phyloP scores from a whole-genome alignment of 2,888 invertebrate species.

The Tetheella fluctuosa region DNA sequence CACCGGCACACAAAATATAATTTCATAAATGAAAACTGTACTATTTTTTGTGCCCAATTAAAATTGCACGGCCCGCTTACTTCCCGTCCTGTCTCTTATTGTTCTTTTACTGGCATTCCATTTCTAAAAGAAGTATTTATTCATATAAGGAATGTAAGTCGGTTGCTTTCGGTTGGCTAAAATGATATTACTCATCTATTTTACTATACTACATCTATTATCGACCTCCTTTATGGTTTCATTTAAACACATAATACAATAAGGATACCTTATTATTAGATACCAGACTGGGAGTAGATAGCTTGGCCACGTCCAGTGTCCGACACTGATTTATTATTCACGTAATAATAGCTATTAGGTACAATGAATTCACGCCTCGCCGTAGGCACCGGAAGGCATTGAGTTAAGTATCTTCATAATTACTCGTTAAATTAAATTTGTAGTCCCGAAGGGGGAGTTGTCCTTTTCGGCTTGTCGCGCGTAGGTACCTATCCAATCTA shows the following conservation, averaged over 20 bases:
- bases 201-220: no score
- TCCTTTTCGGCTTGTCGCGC: background rate
- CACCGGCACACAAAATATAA: no score
- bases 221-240: background rate
- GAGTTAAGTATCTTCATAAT: slow-evolving; percentile 23
- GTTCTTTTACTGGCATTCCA: background rate
- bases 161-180: no score
- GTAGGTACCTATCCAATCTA: background rate
- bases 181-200: no score
- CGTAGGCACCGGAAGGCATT: background rate
- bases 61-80: background rate
- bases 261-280: background rate
- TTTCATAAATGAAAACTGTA: background rate
- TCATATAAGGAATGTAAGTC: background rate
- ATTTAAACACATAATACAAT: background rate
- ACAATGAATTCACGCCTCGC: slow-evolving; percentile 16
- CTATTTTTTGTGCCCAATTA: slow-evolving; percentile 1
- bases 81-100: background rate
- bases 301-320: slow-evolving; percentile 15
- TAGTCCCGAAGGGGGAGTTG: slow-evolving; percentile 8
- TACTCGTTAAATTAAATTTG: slow-evolving; percentile 29
- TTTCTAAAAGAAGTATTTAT: background rate
- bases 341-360: slow-evolving; percentile 29
- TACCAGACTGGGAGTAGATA: slow-evolving; percentile 18
- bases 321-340: slow-evolving; percentile 46